A percentile compares a stretch with the other conserved stretches of the same genome.
phyloP scores from a whole-genome alignment of 2,797 vertebrate species.

The Propithecus perrieri region DNA sequence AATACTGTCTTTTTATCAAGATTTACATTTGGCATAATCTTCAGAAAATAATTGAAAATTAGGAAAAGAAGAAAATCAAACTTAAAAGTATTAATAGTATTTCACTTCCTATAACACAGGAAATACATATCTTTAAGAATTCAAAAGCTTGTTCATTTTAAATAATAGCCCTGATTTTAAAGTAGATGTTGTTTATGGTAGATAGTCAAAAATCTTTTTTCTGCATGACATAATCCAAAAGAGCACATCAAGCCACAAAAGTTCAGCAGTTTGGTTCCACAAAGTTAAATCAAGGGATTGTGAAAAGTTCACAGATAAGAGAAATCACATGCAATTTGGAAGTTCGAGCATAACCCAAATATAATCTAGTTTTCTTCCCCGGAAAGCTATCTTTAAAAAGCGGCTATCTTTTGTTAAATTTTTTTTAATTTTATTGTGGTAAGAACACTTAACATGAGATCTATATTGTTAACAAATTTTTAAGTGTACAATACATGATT shows the following conservation, averaged over 20 bases:
- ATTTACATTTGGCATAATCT: slow-evolving; percentile 16
- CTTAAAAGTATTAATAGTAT: neutral
- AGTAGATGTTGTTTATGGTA: neutral
- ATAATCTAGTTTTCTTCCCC: neutral
- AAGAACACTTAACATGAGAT: neutral
- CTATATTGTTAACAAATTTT: neutral
- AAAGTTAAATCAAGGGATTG: neutral
- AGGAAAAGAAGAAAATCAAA: neutral
- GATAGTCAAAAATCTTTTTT: slow-evolving; percentile 27
- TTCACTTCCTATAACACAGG: neutral
- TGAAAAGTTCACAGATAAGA: neutral
- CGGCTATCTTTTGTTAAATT: neutral
- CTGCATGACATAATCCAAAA: neutral
- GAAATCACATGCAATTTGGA: neutral
- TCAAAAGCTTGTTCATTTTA: neutral
- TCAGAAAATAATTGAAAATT: slow-evolving; percentile 43
- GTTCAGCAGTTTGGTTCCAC: neutral
- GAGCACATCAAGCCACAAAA: neutral
- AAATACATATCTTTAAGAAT: neutral
- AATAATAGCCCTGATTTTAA: neutral
- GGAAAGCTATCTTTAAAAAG: neutral
- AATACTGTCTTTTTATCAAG: slow-evolving; percentile 7
- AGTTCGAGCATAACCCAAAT: neutral
- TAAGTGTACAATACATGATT: neutral
- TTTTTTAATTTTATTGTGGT: neutral